Evolutionary conservation across 2,797 vertebrate genomes (phyloP), one percentile per base, ranked within the genome.

Genomic region (Neomorphus geoffroyi): DNA sequence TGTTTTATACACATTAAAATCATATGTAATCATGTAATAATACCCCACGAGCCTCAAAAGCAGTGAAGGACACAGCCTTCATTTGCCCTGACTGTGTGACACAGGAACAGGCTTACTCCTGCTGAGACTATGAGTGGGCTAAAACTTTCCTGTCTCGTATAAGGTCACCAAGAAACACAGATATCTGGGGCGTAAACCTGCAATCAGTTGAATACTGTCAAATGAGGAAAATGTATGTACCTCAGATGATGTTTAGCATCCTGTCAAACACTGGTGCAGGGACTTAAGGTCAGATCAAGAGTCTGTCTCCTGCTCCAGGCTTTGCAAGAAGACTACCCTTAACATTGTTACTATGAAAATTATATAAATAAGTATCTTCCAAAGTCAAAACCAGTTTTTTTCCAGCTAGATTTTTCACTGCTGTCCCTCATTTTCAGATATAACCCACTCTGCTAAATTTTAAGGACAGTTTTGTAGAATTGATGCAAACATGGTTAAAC

Each of bases 401-500:
- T 77, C 23, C 30, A 56, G 41, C 7, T 45, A 77, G 17, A 18
- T 60, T 92, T 92, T 81, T 82, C 43, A 46, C 35, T 32, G 8
- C 50, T 81, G 4, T 67, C 8, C 41, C 32, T 7, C 22, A 26
- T 51, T 80, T 88, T 62, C 45, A 80, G 77, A 28, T 79, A 70
- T 24, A 90, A 84, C 41, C 37, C 70, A 64, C 67, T 69, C 30
- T 10, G 37, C 18, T 82, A 71, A 48, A 32, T 87, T 93, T 92
- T 58, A 74, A 57, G 66, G 53, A 69, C 13, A 83, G 15, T 83
- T 96, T 94, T 94, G 37, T 48, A 97, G 93, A 74, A 80, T 23
- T 82, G 53, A 88, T 57, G 69, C 39, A 94, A 94, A 86, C 28
- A 69, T 93, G 37, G 32, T 91, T 95, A 94, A 94, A 93, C 70